These are phyloP conservation scores for Cichlasoma orientale DNA, from an alignment of 2,797 vertebrate species.

Conservation along the genomic window DNA sequence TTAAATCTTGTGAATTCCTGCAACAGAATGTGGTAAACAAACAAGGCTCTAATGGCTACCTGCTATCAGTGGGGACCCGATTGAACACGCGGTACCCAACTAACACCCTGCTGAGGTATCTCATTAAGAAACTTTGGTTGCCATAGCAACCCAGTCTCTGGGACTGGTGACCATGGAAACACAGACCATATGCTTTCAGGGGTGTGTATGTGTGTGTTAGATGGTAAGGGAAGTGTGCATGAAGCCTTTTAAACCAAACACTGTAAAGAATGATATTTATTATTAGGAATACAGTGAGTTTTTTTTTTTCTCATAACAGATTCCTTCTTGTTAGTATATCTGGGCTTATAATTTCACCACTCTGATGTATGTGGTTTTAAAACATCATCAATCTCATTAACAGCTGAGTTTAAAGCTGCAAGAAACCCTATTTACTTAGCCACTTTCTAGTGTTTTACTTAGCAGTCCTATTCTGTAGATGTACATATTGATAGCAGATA, in stretches of 20 bases:
- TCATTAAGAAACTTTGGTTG: constrained; percentile 75
- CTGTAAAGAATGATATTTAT: not conserved
- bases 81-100: constrained; percentile 67
- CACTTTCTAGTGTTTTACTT: too few relatives aligned
- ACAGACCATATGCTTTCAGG: constrained; percentile 47
- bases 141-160: constrained; percentile 76
- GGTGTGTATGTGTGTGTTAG: constrained; percentile 3
- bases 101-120: constrained; percentile 74
- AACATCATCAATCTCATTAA: not conserved
- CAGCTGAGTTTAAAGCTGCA: not conserved
- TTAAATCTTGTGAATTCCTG: constrained; percentile 40
- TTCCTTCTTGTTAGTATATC: not conserved
- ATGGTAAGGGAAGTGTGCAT: not conserved
- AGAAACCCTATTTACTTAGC: not conserved
- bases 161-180: constrained; percentile 75
- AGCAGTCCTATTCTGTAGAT: not conserved
- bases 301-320: not conserved
- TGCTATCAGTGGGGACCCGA: constrained; percentile 63
- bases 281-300: not conserved
- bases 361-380: not conserved
- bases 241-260: constrained; percentile 6
- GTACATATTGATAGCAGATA: not conserved
- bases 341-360: not conserved
- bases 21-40: constrained; percentile 39
- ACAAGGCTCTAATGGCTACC: constrained; percentile 50